Base-by-base conservation (phyloP, 2,888 invertebrate species). In the Gandaritis pyraliata region DNA sequence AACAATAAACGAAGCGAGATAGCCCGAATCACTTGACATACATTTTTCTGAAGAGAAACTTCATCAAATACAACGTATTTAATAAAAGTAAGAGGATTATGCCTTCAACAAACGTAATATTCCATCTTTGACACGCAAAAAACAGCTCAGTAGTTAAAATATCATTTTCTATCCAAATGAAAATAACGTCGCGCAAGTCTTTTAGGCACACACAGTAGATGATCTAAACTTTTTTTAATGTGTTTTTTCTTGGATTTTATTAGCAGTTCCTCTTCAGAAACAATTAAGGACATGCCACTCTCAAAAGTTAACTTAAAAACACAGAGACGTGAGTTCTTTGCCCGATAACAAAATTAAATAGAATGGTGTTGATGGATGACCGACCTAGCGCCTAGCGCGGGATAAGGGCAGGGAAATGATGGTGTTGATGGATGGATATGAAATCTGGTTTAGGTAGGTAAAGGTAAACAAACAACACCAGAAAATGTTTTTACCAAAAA, bases 21-120 rank as follows among this genome's bases (percentile, higher is more conserved):
- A 78, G 75, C 81, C 77, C 83, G 84, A 79, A 80, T 78, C 73
- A 82, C 89, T 90, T 90, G 89, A 89, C 88, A 89, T 71, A 89
- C 84, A 84, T 88, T 76, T 74, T 72, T 72, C 61, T 75, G 70
- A 73, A 73, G 69, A 74, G 72, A 79, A 77, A 77, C 76, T 74
- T 39, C 29, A 45, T 72, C 65, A 67, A 65, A 66, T 52, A 63
- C 49, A 33, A 59, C 60, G 69, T n/a, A n/a, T n/a, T n/a, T n/a
- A n/a, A 68, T 64, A 63, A 0, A 68, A 57, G 61, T 55, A 66
- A 70, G 64, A 60, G 6, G 63, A 57, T 45, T 51, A 61, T 29
- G 36, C 53, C 39, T n/a, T 43, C 2, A 15, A 13, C 41, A 41
- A 41, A 12, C 8, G 8, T 15, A 23, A 6, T 23, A 5, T 23